phyloP scores from a whole-genome alignment of 2,888 invertebrate genomes.

The Scaptomyza flava region DNA sequence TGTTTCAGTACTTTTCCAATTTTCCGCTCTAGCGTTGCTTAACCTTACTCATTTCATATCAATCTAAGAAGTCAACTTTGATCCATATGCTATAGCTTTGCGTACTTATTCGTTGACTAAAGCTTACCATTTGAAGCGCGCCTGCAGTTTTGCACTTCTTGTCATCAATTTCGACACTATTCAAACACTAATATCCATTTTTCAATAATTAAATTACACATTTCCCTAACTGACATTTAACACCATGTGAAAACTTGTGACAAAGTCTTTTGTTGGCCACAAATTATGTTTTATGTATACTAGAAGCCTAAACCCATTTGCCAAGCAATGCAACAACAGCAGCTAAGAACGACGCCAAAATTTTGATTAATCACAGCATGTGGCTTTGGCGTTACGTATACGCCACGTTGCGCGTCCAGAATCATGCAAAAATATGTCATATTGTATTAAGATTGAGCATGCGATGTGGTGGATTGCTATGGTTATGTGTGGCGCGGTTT shows the following conservation, averaged over 20 bases:
- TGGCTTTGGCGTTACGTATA: constrained; percentile 20
- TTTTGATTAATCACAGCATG: constrained; percentile 50
- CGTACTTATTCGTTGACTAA: no score
- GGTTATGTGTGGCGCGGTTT: constrained; percentile 17
- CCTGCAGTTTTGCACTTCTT: no score
- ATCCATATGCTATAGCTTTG: neutral
- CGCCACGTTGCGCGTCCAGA: constrained; percentile 18
- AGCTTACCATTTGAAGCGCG: no score
- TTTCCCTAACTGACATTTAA: neutral
- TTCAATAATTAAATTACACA: neutral
- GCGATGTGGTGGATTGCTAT: constrained; percentile 12
- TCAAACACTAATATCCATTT: neutral
- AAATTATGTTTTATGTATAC: constrained; percentile 45
- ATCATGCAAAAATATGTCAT: constrained; percentile 49
- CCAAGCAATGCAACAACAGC: constrained; percentile 43
- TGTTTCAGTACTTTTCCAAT: neutral
- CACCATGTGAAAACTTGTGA: neutral
- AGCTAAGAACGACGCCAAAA: constrained; percentile 14
- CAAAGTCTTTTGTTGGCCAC: constrained; percentile 23
- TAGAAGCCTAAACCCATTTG: constrained; percentile 35
- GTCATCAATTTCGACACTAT: neutral
- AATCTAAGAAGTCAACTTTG: neutral
- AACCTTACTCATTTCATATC: neutral
- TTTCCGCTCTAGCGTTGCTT: neutral
- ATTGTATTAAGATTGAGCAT: constrained; percentile 61